Base-by-base conservation (phyloP, 1,140 invertebrate species). In the Andricus grossulariae region DNA sequence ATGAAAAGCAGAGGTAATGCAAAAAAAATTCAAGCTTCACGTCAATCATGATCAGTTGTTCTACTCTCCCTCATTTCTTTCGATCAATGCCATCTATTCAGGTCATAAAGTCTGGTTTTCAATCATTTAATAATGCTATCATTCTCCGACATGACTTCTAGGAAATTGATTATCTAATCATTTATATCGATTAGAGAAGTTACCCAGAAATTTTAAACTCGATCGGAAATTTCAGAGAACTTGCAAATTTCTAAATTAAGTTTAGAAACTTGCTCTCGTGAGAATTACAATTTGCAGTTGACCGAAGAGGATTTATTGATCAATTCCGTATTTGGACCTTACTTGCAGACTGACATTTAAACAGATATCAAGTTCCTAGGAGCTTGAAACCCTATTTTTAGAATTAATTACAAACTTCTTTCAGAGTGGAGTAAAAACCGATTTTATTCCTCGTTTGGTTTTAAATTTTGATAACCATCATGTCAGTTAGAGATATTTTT, bases 161-260 rank as follows among this genome's bases (percentile, higher is more conserved):
- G 39, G 32, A 66, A 66, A 66, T 16, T 39, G n/a, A 2, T 39
- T 39, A 21, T 13, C 10, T n/a, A 66, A 66, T 25, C 6, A 66
- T 66, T 66, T 15, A 66, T 13, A 66, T 66, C 39, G 25, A 66
- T 66, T n/a, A 16, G 12, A 39, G 4, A 2, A 16, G 15, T 39
- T 66, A 25, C 3, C 6, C 1, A 16, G 32, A 66, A 66, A 66
- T 66, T 66, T 16, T 15, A 25, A 45, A 10, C 60, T 54, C 8
- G 25, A 5, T 39, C 2, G 60, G 5, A 39, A 3, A 66, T 39
- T 39, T 66, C 4, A 8, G 13, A 39, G 2, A 0, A 45, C 15
- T 66, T 66, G 39, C 60, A 39, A 66, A 13, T 66, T 66, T 39
- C 39, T 66, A 16, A 66, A 39, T 66, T 39, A 39, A 32, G 12